phyloP scores from a whole-genome alignment of 2,797 vertebrate genomes.

The Coreius guichenoti region DNA sequence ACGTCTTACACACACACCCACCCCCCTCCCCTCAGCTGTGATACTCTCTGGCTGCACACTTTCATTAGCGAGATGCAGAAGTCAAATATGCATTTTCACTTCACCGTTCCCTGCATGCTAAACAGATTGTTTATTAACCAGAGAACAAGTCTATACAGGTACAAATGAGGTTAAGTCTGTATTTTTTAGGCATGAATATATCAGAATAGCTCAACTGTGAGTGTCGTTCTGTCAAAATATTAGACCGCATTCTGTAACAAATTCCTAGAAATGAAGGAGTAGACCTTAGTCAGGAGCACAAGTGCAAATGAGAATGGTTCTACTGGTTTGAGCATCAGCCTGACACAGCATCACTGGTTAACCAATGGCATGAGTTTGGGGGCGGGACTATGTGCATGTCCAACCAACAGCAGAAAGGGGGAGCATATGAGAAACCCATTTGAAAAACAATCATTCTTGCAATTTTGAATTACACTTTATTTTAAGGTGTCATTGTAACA shows the following conservation, averaged over 20 bases:
- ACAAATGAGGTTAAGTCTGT: neutral
- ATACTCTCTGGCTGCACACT: neutral
- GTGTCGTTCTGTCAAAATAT: neutral
- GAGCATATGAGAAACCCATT: neutral
- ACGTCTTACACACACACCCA: neutral
- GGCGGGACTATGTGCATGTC: neutral
- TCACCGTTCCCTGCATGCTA: neutral
- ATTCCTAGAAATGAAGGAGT: neutral
- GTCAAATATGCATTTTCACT: slow-evolving; percentile 2
- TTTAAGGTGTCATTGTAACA: too few species aligned
- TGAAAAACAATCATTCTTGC: neutral
- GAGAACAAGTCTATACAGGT: neutral
- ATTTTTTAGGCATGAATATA: slow-evolving; percentile 3
- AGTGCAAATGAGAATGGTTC: neutral
- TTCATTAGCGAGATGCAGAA: slow-evolving; percentile 1
- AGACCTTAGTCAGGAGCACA: neutral
- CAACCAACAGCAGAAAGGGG: neutral
- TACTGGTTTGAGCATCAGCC: neutral
- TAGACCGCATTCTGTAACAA: slow-evolving; percentile 9
- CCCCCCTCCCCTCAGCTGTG: neutral
- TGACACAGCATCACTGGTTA: neutral
- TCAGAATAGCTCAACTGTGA: neutral
- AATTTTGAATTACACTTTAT: neutral
- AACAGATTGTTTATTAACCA: slow-evolving; percentile 19
- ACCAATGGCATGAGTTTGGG: neutral